These are phyloP conservation scores for Tipula unca DNA, from an alignment of 2,888 invertebrate species.

Conservation along the genomic window DNA sequence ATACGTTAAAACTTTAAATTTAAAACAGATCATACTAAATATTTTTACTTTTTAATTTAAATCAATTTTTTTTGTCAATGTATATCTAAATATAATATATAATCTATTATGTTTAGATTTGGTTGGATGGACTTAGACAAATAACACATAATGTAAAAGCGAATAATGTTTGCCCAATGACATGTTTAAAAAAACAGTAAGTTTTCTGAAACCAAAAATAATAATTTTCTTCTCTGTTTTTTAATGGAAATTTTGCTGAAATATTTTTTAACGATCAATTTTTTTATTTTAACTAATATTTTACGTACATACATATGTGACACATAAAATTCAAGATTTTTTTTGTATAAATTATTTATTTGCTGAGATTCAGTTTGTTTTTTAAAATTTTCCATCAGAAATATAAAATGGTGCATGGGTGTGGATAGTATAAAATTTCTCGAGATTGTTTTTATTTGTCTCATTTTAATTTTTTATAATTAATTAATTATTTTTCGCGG, in stretches of 20 bases:
- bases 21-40: neutral
- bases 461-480: neutral
- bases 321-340: neutral
- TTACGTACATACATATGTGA: neutral
- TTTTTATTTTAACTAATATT: neutral
- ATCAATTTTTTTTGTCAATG: neutral
- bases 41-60: neutral
- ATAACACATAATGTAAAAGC: slow-evolving; percentile 99
- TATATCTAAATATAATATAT: neutral
- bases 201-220: slow-evolving; percentile 42
- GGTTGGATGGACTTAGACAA: slow-evolving; percentile 89
- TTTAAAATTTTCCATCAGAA: neutral
- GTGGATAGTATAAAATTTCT: neutral
- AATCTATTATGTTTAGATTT: slow-evolving; percentile 56
- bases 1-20: too few species aligned
- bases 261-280: neutral
- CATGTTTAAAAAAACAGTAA: slow-evolving; percentile 99
- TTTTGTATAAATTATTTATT: slow-evolving; percentile 14
- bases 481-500: neutral
- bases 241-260: neutral
- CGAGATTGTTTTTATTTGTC: neutral
- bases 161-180: slow-evolving; percentile 98
- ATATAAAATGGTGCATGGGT: neutral
- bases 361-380: neutral
- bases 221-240: neutral